Conservation (phyloP, 2,888 invertebrate genomes). For the Diaperis boleti region DNA sequence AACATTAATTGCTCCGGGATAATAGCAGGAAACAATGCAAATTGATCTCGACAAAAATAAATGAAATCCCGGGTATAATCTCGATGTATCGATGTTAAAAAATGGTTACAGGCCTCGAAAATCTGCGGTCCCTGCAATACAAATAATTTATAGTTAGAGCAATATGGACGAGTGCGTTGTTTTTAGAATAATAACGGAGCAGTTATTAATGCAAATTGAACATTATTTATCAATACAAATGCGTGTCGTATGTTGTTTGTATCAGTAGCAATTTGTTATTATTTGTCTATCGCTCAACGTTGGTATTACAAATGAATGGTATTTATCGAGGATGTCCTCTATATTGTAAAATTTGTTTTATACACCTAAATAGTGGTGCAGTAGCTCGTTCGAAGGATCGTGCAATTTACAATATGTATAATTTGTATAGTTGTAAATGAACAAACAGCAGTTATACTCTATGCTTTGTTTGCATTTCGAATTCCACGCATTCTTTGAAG, state of each 20-base stretch:
- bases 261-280: slow-evolving; percentile 33
- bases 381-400: background rate
- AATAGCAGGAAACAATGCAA: background rate
- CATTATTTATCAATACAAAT: slow-evolving; percentile 37
- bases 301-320: slow-evolving; percentile 25
- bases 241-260: slow-evolving; percentile 34
- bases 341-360: background rate
- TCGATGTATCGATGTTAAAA: background rate
- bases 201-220: slow-evolving; percentile 37
- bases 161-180: slow-evolving; percentile 27
- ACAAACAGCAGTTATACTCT: slow-evolving; percentile 12
- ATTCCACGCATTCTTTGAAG: slow-evolving; percentile 41
- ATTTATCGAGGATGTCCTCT: slow-evolving; percentile 3
- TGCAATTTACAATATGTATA: background rate
- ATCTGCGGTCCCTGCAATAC: slow-evolving; percentile 1
- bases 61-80: background rate
- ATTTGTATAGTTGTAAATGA: background rate
- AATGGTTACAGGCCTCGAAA: background rate
- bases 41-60: background rate
- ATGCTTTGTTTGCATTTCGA: slow-evolving; percentile 31
- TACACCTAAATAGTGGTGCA: background rate
- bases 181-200: slow-evolving; percentile 33
- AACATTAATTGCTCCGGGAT: background rate
- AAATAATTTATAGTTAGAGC: slow-evolving; percentile 26
- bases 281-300: slow-evolving; percentile 32